Evolutionary conservation across 2,888 invertebrate species (phyloP).

Genomic region (Palloptera scutellata): DNA sequence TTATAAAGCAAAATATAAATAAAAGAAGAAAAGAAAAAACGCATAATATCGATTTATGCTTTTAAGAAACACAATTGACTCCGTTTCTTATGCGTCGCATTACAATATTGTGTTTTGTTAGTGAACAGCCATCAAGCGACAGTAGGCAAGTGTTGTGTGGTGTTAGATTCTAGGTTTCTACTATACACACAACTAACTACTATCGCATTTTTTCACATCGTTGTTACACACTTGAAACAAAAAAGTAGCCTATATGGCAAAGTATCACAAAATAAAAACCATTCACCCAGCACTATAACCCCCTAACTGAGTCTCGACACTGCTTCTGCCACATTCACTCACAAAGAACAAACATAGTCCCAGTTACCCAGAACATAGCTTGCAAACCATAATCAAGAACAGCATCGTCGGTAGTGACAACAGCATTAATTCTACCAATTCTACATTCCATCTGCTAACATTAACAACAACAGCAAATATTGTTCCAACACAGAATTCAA

Average conservation of each 20-base stretch:
- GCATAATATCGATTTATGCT: conserved; percentile 43
- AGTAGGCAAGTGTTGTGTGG: too few relatives aligned
- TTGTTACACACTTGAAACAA: neutral
- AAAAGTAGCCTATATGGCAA: neutral
- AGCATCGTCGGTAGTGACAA: conserved; percentile 19
- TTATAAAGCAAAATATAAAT: too few relatives aligned
- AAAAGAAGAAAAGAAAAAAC: conserved; percentile 36
- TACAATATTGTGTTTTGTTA: neutral
- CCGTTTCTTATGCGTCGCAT: neutral
- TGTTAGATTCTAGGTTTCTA: neutral
- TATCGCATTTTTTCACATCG: too few relatives aligned
- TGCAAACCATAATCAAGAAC: neutral
- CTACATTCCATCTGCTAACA: conserved; percentile 31
- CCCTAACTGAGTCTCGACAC: neutral
- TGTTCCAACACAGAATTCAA: conserved; percentile 40
- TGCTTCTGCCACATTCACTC: neutral
- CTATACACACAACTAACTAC: neutral
- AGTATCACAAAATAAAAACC: neutral
- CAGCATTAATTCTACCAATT: conserved; percentile 42
- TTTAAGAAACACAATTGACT: conserved; percentile 9
- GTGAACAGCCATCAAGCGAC: too few relatives aligned
- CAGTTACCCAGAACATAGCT: conserved; percentile 24
- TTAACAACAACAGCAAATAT: conserved; percentile 50
- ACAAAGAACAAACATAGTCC: conserved; percentile 21
- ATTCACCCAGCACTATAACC: neutral